These are phyloP conservation scores for Hydrolagus affinis DNA, from an alignment of 2,113 vertebrate genomes.

Conservation along the genomic window DNA sequence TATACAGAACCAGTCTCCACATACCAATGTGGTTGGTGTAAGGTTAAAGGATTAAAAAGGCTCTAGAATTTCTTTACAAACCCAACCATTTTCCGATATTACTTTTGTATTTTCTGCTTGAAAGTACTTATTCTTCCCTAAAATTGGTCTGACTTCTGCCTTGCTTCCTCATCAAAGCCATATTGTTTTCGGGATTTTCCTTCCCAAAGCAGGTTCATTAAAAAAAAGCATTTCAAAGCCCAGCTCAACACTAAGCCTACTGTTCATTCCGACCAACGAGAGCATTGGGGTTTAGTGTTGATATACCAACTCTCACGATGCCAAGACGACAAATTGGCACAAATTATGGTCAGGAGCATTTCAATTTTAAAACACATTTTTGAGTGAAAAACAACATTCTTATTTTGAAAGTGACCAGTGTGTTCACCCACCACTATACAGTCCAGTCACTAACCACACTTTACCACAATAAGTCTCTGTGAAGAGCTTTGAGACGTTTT, in stretches of 20 bases:
- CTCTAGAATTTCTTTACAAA: no score
- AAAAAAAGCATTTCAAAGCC: background rate
- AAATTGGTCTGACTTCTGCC: background rate
- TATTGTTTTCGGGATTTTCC: background rate
- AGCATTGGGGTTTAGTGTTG: background rate
- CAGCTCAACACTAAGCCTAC: background rate
- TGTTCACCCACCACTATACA: no score
- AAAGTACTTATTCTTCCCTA: background rate
- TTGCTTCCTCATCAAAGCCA: background rate
- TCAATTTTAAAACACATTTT: background rate
- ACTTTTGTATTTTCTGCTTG: background rate
- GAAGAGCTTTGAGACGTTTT: no score
- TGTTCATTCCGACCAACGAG: no score
- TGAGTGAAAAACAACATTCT: background rate
- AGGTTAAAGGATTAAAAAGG: no score
- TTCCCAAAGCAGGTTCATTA: background rate
- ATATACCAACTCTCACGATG: background rate
- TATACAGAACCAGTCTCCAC: no score
- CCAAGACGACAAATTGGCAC: no score
- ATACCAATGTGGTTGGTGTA: no score
- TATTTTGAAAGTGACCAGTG: background rate
- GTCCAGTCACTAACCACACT: no score
- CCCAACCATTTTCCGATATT: background rate
- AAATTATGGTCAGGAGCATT: no score
- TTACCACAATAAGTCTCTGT: no score